phyloP scores from a whole-genome alignment of 2,888 invertebrate species.

The Troides aeacus region DNA sequence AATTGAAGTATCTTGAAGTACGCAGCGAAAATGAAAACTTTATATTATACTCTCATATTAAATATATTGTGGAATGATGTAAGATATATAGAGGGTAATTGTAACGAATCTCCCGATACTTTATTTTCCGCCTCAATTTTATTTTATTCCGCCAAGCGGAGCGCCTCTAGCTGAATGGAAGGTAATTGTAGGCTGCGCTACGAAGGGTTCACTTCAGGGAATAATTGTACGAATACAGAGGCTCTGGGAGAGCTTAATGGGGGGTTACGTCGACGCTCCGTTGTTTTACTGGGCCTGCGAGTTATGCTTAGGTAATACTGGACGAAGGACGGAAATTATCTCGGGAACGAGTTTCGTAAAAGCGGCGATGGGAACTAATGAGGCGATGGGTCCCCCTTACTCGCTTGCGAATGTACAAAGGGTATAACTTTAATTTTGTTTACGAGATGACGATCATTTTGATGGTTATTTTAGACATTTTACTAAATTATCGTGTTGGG shows the following conservation, averaged over 20 bases:
- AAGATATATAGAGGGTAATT: conserved; percentile 51
- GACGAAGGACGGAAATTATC: conserved; percentile 76
- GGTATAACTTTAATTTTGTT: conserved; percentile 70
- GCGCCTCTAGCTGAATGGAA: conserved; percentile 70
- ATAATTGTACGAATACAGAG: conserved; percentile 76
- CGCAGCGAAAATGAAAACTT: conserved; percentile 37
- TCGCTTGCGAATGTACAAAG: conserved; percentile 71
- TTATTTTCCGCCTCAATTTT: conserved; percentile 72
- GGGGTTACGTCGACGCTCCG: conserved; percentile 62
- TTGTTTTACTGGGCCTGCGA: conserved; percentile 60
- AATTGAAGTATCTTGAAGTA: too few relatives aligned
- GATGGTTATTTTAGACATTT: conserved; percentile 51
- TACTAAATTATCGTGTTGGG: conserved; percentile 35
- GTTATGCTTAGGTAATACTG: conserved; percentile 63
- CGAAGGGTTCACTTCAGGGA: conserved; percentile 75
- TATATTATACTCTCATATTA: conserved; percentile 32
- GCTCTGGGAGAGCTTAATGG: conserved; percentile 76
- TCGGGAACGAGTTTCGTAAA: conserved; percentile 72
- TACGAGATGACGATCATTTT: conserved; percentile 62
- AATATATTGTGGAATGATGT: conserved; percentile 21
- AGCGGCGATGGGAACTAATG: conserved; percentile 73
- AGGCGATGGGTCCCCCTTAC: conserved; percentile 66
- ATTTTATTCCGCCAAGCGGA: conserved; percentile 63
- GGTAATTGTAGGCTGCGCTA: conserved; percentile 75
- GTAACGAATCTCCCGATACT: conserved; percentile 65